A percentile compares a stretch with the other conserved stretches of the same genome.
These are phyloP conservation scores for Suillia variegata DNA, from an alignment of 2,888 invertebrate genomes.

Conservation along the genomic window DNA sequence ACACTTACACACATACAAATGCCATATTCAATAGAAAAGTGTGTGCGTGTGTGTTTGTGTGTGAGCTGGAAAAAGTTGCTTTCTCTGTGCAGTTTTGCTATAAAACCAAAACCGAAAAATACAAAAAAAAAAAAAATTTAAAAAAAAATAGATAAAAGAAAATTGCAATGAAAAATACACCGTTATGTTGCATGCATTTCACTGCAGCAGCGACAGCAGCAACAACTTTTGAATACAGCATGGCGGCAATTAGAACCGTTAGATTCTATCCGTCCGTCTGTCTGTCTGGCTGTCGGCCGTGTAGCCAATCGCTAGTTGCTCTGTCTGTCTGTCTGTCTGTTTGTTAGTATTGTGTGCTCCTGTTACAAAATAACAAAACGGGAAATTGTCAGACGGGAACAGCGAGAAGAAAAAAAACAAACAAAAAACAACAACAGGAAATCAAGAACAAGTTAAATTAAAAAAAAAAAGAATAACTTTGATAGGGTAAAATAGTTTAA, in stretches of 20 bases:
- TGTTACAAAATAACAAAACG: conserved; percentile 17
- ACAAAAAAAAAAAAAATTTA: conserved; percentile 14
- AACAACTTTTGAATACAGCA: neutral
- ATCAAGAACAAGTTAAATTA: no score
- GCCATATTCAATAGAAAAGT: conserved; percentile 28
- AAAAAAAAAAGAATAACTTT: no score
- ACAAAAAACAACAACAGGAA: no score
- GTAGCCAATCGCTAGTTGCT: no score
- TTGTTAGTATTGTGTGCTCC: conserved; percentile 8
- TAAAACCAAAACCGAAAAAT: conserved; percentile 16
- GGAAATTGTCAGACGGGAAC: conserved; percentile 10
- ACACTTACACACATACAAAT: conserved; percentile 20
- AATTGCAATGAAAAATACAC: conserved; percentile 32
- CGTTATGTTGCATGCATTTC: conserved; percentile 23
- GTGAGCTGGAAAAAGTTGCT: conserved; percentile 31
- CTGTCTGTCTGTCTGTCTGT: no score
- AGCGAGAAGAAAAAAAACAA: conserved; percentile 1
- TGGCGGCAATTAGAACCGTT: conserved; percentile 17
- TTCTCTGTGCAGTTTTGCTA: conserved; percentile 22
- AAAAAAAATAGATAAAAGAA: conserved; percentile 32
- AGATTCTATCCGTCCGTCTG: neutral
- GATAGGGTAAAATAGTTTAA: no score
- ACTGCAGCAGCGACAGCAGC: no score
- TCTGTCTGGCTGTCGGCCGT: no score
- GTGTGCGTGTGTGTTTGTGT: conserved; percentile 2